phyloP scores from a whole-genome alignment of 1,140 invertebrate species.

The Brachionus rotundiformis region DNA sequence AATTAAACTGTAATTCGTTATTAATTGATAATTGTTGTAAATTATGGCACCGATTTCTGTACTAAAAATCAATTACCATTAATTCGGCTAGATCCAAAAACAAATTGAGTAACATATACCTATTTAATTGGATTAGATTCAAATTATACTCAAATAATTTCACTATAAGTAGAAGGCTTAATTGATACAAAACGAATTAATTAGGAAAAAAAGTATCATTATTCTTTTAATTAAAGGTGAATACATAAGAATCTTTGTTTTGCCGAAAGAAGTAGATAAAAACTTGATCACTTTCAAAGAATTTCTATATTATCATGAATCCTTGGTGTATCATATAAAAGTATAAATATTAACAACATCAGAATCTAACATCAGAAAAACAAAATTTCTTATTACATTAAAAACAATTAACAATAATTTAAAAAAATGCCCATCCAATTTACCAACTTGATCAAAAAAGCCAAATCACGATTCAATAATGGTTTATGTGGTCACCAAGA shows the following conservation, averaged over 20 bases:
- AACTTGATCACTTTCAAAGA: background rate
- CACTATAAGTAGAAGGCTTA: too few species aligned
- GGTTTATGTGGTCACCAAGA: background rate
- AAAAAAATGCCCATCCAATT: conserved; percentile 23
- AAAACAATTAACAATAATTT: background rate
- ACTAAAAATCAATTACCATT: background rate
- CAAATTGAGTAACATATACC: background rate
- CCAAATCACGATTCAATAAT: conserved; percentile 7
- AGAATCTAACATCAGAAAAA: background rate
- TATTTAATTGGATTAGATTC: background rate
- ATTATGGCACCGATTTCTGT: background rate
- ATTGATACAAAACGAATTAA: background rate
- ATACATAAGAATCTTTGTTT: background rate
- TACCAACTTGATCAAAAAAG: conserved; percentile 5
- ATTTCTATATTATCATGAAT: too few species aligned
- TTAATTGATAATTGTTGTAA: too few species aligned
- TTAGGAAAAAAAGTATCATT: too few species aligned
- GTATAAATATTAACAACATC: too few species aligned
- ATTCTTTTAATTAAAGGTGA: background rate
- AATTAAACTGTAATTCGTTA: too few species aligned
- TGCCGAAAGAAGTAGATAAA: background rate
- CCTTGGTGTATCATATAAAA: too few species aligned
- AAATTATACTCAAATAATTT: background rate
- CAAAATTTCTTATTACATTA: background rate
- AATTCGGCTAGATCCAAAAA: background rate